Percentiles rank a stretch among this genome's conserved stretches.
phyloP scores from a whole-genome alignment of 2,113 vertebrate genomes.

The Psittacus erithacus region DNA sequence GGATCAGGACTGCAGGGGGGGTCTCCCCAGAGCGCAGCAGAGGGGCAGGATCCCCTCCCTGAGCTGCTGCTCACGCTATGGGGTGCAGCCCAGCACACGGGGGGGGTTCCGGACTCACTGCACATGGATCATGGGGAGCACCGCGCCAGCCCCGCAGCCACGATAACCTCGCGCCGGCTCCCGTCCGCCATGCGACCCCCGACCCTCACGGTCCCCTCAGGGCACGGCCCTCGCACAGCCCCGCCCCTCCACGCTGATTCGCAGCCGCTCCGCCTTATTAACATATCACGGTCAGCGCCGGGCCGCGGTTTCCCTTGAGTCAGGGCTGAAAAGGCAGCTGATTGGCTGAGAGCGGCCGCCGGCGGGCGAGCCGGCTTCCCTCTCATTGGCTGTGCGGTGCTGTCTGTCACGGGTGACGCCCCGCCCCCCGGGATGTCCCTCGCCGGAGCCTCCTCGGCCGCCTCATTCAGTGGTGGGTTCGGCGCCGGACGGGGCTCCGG shows the following conservation, averaged over 20 bases:
- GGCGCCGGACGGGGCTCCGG: not conserved
- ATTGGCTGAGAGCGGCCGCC: fast-evolving
- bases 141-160: too few relatives aligned
- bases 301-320: too few relatives aligned
- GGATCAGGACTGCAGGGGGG: too few relatives aligned
- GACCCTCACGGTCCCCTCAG: too few relatives aligned
- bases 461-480: not conserved
- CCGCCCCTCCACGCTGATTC: not conserved
- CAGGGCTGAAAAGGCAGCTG: not conserved
- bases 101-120: too few relatives aligned
- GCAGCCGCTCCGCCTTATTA: not conserved
- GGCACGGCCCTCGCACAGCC: too few relatives aligned
- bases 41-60: too few relatives aligned
- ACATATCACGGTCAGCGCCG: not conserved
- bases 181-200: too few relatives aligned
- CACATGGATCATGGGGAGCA: too few relatives aligned
- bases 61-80: too few relatives aligned
- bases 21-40: too few relatives aligned
- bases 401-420: fast-evolving
- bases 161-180: fast-evolving
- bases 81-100: too few relatives aligned
- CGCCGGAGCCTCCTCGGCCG: not conserved
- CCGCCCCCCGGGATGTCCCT: constrained; percentile 34
- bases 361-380: fast-evolving
- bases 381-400: fast-evolving